These are phyloP conservation scores for Pygmarrhopalites habei DNA, from an alignment of 1,140 invertebrate species.

Conservation along the genomic window DNA sequence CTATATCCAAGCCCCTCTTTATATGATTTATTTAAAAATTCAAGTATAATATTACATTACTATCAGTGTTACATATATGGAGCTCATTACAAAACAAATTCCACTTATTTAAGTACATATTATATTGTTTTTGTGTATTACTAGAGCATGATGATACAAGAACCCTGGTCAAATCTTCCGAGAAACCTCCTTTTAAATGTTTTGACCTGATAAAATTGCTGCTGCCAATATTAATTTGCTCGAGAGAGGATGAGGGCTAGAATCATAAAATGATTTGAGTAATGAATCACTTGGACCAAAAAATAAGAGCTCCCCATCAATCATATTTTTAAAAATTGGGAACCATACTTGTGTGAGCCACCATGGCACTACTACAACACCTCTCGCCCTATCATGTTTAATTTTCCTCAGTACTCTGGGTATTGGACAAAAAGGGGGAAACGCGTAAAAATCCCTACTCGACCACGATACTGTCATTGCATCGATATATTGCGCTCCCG, in stretches of 20 bases:
- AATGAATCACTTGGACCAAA: neutral
- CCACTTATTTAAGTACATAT: neutral
- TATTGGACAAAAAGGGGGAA: neutral
- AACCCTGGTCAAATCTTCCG: neutral
- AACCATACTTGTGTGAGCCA: slow-evolving; percentile 15
- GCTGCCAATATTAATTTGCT: neutral
- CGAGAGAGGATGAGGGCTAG: neutral
- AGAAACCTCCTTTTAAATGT: neutral
- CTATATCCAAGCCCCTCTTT: no score
- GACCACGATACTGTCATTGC: neutral
- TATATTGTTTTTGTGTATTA: neutral
- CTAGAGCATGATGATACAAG: neutral
- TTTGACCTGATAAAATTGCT: neutral
- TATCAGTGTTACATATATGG: neutral
- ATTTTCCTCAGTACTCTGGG: neutral
- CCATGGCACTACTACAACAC: slow-evolving; percentile 9
- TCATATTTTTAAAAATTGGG: neutral
- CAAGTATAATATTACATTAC: neutral
- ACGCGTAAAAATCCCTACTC: neutral
- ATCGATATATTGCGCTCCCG: neutral
- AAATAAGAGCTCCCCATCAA: neutral
- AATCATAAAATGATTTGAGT: neutral
- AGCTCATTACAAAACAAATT: neutral
- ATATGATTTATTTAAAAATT: no score
- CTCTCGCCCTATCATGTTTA: neutral